Conservation (phyloP, 2,113 vertebrate species). For the Lates calcarifer region DNA sequence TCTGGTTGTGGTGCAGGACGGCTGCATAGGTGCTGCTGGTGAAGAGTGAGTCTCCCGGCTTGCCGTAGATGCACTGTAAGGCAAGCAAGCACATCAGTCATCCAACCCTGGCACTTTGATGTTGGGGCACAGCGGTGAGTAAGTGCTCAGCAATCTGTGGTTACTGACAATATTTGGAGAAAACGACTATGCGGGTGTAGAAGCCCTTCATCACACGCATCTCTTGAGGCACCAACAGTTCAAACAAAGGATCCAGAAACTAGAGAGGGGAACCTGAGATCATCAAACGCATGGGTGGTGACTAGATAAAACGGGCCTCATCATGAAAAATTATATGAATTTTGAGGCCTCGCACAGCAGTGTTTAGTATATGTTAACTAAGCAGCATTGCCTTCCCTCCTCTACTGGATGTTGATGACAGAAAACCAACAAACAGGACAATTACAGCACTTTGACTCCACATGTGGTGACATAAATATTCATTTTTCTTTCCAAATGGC, state of each 20-base stretch:
- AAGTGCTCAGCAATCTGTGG: slow-evolving; percentile 32
- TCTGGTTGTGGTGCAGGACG: slow-evolving; percentile 96
- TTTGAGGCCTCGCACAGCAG: neutral
- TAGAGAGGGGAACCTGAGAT: neutral
- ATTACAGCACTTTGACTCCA: neutral
- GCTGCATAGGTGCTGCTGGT: slow-evolving; percentile 86
- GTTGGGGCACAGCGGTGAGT: neutral
- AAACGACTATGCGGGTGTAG: neutral
- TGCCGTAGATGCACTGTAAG: slow-evolving; percentile 95
- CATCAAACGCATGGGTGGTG: neutral
- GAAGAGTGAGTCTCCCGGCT: slow-evolving; percentile 90
- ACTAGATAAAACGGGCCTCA: neutral
- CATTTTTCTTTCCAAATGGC: neutral
- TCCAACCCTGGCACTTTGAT: slow-evolving; percentile 1
- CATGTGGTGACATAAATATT: neutral
- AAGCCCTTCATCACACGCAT: neutral
- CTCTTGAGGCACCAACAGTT: neutral
- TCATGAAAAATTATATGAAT: neutral
- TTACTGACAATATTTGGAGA: slow-evolving; percentile 13
- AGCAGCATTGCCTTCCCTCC: neutral
- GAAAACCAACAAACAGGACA: slow-evolving; percentile 26
- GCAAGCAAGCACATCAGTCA: slow-evolving; percentile 24
- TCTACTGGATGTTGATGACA: neutral
- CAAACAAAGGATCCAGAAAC: slow-evolving; percentile 21
- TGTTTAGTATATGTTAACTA: slow-evolving; percentile 1